Percentiles rank a stretch among this genome's conserved stretches.
Evolutionary conservation across 2,113 vertebrate species (phyloP).

Genomic region (Plecturocebus donacophilus): DNA sequence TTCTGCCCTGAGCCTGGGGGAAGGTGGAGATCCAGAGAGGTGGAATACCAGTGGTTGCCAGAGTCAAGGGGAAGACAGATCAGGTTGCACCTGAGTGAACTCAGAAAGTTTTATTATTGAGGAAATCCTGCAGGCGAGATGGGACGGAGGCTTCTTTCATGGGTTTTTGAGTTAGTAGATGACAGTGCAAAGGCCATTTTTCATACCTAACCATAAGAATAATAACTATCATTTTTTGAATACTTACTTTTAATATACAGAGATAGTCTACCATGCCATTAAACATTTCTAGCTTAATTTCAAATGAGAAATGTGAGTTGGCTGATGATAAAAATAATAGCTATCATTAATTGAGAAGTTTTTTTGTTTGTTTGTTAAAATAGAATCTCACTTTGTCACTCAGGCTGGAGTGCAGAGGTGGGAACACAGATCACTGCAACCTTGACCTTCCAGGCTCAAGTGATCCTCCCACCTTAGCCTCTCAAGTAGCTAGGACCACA

Average conservation of each 20-base stretch:
- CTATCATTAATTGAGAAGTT: not conserved
- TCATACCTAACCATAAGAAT: not conserved
- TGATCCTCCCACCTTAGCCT: too few relatives aligned
- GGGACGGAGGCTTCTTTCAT: not conserved
- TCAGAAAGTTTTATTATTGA: not conserved
- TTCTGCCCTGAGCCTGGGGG: conserved; percentile 3
- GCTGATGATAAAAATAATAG: not conserved
- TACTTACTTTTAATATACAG: not conserved
- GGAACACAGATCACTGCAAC: too few relatives aligned
- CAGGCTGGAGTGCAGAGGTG: too few relatives aligned
- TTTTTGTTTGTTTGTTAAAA: too few relatives aligned
- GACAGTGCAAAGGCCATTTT: not conserved
- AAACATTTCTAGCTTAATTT: not conserved
- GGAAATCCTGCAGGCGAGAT: not conserved
- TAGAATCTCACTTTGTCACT: too few relatives aligned
- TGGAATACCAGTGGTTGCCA: not conserved
- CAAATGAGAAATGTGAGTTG: not conserved
- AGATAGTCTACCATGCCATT: too few relatives aligned
- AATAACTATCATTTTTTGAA: not conserved
- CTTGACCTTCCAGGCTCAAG: too few relatives aligned
- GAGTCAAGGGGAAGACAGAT: not conserved
- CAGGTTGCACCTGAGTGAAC: not conserved
- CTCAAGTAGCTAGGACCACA: too few relatives aligned
- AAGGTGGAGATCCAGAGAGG: not conserved
- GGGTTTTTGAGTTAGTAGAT: not conserved